Percentiles rank a stretch among this genome's conserved stretches.
Evolutionary conservation across 2,797 vertebrate species (phyloP).

Genomic region (Enteromius radiatus): DNA sequence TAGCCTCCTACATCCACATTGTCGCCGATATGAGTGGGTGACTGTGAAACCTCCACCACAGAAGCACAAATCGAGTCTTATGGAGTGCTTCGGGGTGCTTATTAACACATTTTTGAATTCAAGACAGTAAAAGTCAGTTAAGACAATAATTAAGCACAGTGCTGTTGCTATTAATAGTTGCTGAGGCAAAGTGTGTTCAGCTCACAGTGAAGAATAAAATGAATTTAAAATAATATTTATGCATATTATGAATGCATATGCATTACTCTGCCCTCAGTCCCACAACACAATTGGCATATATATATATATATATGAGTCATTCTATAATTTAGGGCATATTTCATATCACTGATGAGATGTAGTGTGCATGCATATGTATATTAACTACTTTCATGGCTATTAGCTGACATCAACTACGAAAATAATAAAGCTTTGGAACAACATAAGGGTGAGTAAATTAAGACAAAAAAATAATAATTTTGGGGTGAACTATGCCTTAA

Average conservation of each 20-base stretch:
- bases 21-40: constrained; percentile 40
- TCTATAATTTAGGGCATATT: not conserved
- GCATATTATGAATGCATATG: not conserved
- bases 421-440: not conserved
- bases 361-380: not conserved
- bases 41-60: constrained; percentile 34
- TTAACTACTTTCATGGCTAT: not conserved
- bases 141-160: constrained; percentile 20
- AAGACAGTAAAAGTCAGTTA: constrained; percentile 23
- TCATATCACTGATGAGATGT: not conserved
- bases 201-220: not conserved
- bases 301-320: not conserved
- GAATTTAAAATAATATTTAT: not conserved
- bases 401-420: not conserved
- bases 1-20: constrained; percentile 36
- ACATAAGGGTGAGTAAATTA: not conserved
- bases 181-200: not conserved
- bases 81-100: constrained; percentile 3
- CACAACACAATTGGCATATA: not conserved
- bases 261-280: not conserved
- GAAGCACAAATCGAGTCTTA: not conserved
- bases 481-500: not conserved
- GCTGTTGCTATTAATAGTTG: constrained; percentile 10
- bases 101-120: constrained; percentile 21
- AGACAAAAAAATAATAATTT: not conserved